phyloP scores from a whole-genome alignment of 2,888 invertebrate species.

The Notodonta dromedarius region DNA sequence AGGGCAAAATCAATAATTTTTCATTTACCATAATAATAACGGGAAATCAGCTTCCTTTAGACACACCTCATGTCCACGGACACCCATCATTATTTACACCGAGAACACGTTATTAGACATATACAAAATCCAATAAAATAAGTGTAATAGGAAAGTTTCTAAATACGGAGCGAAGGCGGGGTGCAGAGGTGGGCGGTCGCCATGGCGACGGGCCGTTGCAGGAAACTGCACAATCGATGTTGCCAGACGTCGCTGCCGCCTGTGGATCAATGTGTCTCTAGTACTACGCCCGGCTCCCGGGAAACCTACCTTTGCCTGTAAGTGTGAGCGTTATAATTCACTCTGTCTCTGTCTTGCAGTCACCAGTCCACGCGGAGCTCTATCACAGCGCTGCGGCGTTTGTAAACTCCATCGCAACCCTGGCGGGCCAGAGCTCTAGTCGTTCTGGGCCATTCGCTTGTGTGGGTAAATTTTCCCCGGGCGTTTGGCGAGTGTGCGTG shows the following conservation, averaged over 20 bases:
- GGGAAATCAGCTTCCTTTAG: conserved; percentile 24
- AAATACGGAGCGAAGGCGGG: conserved; percentile 61
- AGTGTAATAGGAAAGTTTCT: conserved; percentile 59
- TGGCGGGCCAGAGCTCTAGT: conserved; percentile 53
- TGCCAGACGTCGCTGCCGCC: conserved; percentile 73
- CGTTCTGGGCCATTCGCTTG: conserved; percentile 38
- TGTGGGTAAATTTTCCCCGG: conserved; percentile 71
- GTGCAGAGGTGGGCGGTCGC: conserved; percentile 73
- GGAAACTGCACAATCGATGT: conserved; percentile 84
- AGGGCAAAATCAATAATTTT: no score
- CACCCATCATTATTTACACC: conserved; percentile 22
- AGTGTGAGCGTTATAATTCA: conserved; percentile 46
- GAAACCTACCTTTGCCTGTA: conserved; percentile 67
- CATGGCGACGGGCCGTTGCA: conserved; percentile 75
- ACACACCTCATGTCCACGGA: conserved; percentile 1
- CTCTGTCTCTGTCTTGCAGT: conserved; percentile 45
- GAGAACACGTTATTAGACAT: conserved; percentile 34
- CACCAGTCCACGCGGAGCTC: conserved; percentile 51
- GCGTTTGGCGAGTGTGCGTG: conserved; percentile 55
- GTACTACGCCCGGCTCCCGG: conserved; percentile 82
- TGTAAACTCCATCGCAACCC: conserved; percentile 27
- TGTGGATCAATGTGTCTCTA: conserved; percentile 85
- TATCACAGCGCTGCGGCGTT: conserved; percentile 39
- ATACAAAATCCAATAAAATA: conserved; percentile 58
- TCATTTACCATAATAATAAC: conserved; percentile 9